A percentile compares a stretch with the other conserved stretches of the same genome.
These are phyloP conservation scores for Hydropsyche betteni DNA, from an alignment of 2,888 invertebrate species.

Conservation along the genomic window DNA sequence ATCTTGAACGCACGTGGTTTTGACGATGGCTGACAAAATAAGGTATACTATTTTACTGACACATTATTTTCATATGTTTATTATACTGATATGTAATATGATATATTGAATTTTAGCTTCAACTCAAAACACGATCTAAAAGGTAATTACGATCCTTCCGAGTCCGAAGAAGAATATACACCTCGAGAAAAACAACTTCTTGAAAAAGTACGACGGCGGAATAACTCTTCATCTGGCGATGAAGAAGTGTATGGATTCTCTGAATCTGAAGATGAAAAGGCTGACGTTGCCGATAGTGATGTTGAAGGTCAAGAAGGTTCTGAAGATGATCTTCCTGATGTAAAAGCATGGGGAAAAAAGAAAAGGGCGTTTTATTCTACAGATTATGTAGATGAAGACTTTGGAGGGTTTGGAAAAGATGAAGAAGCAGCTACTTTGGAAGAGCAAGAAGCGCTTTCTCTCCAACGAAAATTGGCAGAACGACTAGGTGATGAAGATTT, in stretches of 20 bases:
- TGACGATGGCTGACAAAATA: too few species aligned
- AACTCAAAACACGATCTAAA: slow-evolving; percentile 60
- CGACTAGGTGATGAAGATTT: slow-evolving; percentile 84
- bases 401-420: slow-evolving; percentile 75
- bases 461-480: slow-evolving; percentile 79
- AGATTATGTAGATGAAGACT: slow-evolving; percentile 90
- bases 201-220: slow-evolving; percentile 68
- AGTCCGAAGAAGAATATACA: slow-evolving; percentile 78
- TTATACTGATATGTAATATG: too few species aligned
- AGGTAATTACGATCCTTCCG: slow-evolving; percentile 71
- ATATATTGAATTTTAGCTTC: slow-evolving; percentile 55
- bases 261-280: slow-evolving; percentile 61
- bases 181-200: slow-evolving; percentile 71
- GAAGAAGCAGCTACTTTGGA: slow-evolving; percentile 81
- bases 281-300: slow-evolving; percentile 74
- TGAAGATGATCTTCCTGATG: slow-evolving; percentile 78
- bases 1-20: too few species aligned
- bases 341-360: slow-evolving; percentile 89
- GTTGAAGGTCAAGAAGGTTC: slow-evolving; percentile 77
- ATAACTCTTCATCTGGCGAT: slow-evolving; percentile 66
- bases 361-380: slow-evolving; percentile 83
- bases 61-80: too few species aligned
- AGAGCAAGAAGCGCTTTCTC: slow-evolving; percentile 83
- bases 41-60: too few species aligned
- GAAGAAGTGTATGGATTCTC: slow-evolving; percentile 72